These are phyloP conservation scores for Amblyornis subalaris DNA, from an alignment of 2,113 vertebrate genomes.

Conservation along the genomic window DNA sequence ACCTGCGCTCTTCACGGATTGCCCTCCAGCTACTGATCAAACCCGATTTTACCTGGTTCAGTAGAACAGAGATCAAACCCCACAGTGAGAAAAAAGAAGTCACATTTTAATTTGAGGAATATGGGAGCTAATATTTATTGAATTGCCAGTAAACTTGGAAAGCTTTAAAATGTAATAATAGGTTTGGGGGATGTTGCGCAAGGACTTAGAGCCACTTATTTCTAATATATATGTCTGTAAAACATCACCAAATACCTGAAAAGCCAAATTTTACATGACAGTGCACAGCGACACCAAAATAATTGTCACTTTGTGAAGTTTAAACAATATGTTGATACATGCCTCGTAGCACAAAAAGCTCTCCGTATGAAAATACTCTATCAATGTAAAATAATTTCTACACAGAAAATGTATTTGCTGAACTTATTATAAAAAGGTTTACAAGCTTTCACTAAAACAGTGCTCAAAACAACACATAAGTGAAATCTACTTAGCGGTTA, in stretches of 20 bases:
- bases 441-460: background rate
- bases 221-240: background rate
- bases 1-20: accelerated
- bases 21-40: background rate
- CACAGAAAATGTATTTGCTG: background rate
- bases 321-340: background rate
- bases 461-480: background rate
- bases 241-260: background rate
- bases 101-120: background rate
- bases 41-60: background rate
- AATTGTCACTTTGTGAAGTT: background rate
- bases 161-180: background rate
- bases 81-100: background rate
- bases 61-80: background rate
- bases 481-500: background rate
- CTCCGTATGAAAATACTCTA: background rate
- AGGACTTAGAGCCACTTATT: background rate
- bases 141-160: background rate
- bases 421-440: background rate
- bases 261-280: background rate
- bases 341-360: background rate
- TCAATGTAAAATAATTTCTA: background rate
- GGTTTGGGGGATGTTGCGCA: accelerated
- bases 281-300: background rate
- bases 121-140: background rate